Percentiles rank a stretch among this genome's conserved stretches.
Conservation (phyloP, 2,113 vertebrate genomes). For the Campylorhamphus procurvoides region DNA sequence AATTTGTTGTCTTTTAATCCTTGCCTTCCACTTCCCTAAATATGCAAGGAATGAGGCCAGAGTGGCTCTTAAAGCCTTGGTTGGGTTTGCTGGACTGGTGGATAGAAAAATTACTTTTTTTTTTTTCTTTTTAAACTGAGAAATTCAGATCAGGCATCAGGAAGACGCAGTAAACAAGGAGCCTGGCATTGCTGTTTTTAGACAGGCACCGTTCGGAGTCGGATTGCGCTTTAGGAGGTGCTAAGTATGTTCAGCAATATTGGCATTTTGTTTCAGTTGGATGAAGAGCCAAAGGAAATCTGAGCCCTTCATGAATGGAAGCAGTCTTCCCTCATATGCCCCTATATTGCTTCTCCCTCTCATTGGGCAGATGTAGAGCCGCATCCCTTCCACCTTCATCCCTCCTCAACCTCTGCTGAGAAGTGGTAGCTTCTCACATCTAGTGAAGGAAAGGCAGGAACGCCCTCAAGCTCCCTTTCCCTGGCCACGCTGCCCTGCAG, state of each 20-base stretch:
- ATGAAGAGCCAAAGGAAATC: neutral
- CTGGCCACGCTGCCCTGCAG: fast-evolving
- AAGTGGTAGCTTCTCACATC: neutral
- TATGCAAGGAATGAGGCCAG: neutral
- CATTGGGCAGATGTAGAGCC: fast-evolving
- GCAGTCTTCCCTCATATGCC: neutral
- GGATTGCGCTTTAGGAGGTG: constrained; percentile 29
- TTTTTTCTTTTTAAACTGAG: neutral
- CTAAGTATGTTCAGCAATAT: constrained; percentile 41
- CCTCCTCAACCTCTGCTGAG: neutral
- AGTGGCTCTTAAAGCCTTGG: neutral
- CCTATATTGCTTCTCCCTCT: neutral
- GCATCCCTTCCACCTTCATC: neutral
- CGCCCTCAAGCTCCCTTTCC: neutral
- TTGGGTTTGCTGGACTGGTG: neutral
- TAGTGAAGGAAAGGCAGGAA: neutral
- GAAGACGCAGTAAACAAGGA: constrained; percentile 6
- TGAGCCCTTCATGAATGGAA: constrained; percentile 22
- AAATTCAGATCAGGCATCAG: neutral
- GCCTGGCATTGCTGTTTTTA: neutral
- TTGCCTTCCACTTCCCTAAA: neutral
- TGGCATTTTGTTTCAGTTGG: constrained; percentile 23
- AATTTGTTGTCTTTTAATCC: constrained; percentile 14
- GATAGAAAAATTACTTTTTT: neutral
- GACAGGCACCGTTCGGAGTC: neutral